Evolutionary conservation across 2,888 invertebrate genomes (phyloP).

Genomic region (Hyppa rectilinea): DNA sequence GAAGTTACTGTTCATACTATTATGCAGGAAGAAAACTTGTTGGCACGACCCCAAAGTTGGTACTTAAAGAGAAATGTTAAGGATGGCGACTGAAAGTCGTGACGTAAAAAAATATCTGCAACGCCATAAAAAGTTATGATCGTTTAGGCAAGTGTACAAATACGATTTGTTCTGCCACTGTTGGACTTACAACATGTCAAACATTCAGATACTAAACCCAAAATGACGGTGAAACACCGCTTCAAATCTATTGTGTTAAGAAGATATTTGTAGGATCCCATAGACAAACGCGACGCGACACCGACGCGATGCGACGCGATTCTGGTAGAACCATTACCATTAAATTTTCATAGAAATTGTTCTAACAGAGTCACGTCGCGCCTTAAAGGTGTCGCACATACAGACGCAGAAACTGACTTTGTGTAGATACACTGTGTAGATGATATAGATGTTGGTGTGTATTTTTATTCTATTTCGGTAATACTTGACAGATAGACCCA

Average conservation of each 20-base stretch:
- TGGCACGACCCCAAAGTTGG: neutral
- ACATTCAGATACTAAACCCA: too few species aligned
- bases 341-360: too few species aligned
- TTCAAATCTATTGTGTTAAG: too few species aligned
- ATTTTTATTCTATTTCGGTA: slow-evolving; percentile 8
- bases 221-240: too few species aligned
- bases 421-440: neutral
- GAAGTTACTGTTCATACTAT: neutral
- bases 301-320: too few species aligned
- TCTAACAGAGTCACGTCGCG: too few species aligned
- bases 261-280: too few species aligned
- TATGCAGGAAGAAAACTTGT: neutral
- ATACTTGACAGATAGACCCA: slow-evolving; percentile 6
- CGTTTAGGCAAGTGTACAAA: neutral
- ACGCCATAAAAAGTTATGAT: neutral
- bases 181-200: neutral
- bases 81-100: neutral
- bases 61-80: too few species aligned
- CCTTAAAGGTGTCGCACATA: neutral
- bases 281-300: too few species aligned
- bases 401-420: neutral
- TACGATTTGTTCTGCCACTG: neutral
- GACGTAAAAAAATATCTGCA: slow-evolving; percentile 34
- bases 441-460: neutral
- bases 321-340: too few species aligned